Conservation (phyloP, 2,888 invertebrate species). For the Oligia latruncula region DNA sequence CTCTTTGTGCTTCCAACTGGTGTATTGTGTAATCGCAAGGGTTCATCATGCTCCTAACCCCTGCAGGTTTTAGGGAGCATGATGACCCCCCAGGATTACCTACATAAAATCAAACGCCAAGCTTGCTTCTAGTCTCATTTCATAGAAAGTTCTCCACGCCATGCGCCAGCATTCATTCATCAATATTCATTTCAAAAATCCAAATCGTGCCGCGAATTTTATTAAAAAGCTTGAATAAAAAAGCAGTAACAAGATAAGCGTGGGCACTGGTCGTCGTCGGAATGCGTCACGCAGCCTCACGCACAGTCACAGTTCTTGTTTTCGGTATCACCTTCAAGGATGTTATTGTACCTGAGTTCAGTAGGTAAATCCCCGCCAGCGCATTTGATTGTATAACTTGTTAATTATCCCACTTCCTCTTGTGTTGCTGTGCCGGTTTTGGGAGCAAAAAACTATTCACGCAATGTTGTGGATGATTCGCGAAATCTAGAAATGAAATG, state of each 20-base stretch:
- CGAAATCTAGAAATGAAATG: slow-evolving; percentile 22
- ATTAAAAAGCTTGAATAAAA: slow-evolving; percentile 17
- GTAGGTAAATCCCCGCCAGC: slow-evolving; percentile 54
- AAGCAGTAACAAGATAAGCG: slow-evolving; percentile 9
- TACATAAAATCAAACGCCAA: neutral
- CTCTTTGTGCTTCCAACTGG: neutral
- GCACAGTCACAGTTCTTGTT: slow-evolving; percentile 10
- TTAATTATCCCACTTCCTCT: slow-evolving; percentile 47
- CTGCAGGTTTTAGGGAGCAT: no score
- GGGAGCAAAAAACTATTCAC: slow-evolving; percentile 16
- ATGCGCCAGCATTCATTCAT: neutral
- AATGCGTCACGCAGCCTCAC: slow-evolving; percentile 26
- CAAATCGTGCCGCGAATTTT: neutral
- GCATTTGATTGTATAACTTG: neutral
- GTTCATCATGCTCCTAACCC: neutral
- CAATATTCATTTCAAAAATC: neutral
- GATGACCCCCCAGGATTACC: no score
- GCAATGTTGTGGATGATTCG: slow-evolving; percentile 16
- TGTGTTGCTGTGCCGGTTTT: slow-evolving; percentile 32
- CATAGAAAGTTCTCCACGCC: neutral
- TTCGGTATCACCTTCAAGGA: slow-evolving; percentile 55
- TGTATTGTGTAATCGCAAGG: no score
- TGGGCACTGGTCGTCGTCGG: slow-evolving; percentile 21
- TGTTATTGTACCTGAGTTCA: slow-evolving; percentile 43
- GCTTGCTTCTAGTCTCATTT: neutral